Evolutionary conservation across 2,888 invertebrate genomes (phyloP), one percentile per base, ranked within the genome.

Genomic region (Atethmia centrago): DNA sequence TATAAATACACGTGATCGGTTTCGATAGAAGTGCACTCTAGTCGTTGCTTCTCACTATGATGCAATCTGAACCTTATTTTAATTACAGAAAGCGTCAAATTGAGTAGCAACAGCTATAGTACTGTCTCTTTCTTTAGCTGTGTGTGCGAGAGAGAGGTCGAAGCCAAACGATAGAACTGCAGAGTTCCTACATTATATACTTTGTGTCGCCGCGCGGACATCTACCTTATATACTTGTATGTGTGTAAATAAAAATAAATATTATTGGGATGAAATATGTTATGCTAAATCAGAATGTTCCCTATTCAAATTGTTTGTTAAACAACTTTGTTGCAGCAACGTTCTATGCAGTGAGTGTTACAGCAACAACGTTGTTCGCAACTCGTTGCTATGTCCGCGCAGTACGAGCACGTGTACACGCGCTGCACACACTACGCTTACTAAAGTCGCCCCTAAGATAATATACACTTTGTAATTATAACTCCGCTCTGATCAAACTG

Each of bases 401-500:
- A 56, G 49, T 68, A n/a, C 45, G 36, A 42, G 12, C 47, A 63
- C 65, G 77, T 71, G 61, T 62, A 28, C 0, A 21, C 61, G 61
- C 64, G 80, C 53, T 80, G 66, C 76, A 69, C 79, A 80, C 63
- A 76, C 56, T 87, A 87, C 87, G 85, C 87, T 87, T 87, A 87
- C 70, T 79, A 70, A 75, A 62, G 83, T 79, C 77, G 76, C 75
- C 79, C 77, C 69, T 80, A 87, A 75, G 69, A 77, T 77, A 77
- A 76, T 78, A 73, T 79, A 80, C 80, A 77, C 77, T 71, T 58
- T 80, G 82, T 80, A 73, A 80, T 73, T 82, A 75, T 63, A 75
- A 77, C 80, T 79, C 79, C 74, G 86, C 82, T 72, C 77, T 81
- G 90, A 90, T 88, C 90, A 88, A 90, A 88, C 70, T 82, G 84